phyloP scores from a whole-genome alignment of 2,113 vertebrate species.

The Zosterops japonicus region DNA sequence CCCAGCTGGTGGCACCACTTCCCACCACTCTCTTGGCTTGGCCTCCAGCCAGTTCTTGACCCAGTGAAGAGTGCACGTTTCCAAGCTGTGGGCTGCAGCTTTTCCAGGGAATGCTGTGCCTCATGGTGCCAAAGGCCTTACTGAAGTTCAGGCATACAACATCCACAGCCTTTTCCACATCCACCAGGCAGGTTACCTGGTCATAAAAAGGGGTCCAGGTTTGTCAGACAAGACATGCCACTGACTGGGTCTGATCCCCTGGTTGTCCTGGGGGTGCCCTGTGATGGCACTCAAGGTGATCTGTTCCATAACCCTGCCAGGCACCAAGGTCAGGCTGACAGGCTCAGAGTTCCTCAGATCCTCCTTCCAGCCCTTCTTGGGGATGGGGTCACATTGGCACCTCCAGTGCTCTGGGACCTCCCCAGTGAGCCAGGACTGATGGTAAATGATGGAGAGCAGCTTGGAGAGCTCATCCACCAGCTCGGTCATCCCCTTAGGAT shows the following conservation, averaged over 20 bases:
- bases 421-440: background rate
- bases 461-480: background rate
- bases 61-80: background rate
- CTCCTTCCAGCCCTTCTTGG: background rate
- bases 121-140: background rate
- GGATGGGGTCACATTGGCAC: background rate
- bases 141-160: background rate
- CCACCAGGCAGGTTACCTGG: no score
- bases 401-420: background rate
- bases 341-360: background rate
- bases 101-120: background rate
- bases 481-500: background rate
- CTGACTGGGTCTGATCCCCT: background rate
- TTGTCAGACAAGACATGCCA: background rate
- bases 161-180: background rate
- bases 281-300: background rate
- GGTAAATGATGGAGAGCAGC: no score
- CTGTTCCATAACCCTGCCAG: background rate
- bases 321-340: background rate
- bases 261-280: background rate
- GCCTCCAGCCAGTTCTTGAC: no score
- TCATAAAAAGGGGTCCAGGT: no score
- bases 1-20: background rate
- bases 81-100: background rate
- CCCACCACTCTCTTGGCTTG: background rate